A percentile compares a stretch with the other conserved stretches of the same genome.
Evolutionary conservation across 2,888 invertebrate species (phyloP).

Genomic region (Arrhopalites spinosus): DNA sequence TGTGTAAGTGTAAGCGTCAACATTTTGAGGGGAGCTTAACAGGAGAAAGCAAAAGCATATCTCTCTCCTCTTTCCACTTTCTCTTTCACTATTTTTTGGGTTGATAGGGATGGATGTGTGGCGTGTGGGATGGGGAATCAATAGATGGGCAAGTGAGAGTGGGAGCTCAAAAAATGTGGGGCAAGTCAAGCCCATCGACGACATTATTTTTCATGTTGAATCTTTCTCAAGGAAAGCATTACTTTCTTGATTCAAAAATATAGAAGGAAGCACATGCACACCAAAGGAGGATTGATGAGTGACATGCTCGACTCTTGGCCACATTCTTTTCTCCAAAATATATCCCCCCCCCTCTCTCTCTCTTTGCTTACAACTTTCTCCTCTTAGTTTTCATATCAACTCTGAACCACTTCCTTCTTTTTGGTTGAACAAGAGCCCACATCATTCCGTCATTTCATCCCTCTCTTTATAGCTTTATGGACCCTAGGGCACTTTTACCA

Average conservation of each 20-base stretch:
- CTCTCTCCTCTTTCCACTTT: no score
- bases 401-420: not conserved
- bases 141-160: conserved; percentile 38
- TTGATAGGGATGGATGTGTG: not conserved
- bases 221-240: conserved; percentile 11
- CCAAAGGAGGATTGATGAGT: not conserved
- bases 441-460: not conserved
- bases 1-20: no score
- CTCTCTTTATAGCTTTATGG: no score
- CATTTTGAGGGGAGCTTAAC: no score
- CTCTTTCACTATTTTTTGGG: not conserved
- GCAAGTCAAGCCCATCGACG: conserved; percentile 41
- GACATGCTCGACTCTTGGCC: conserved; percentile 12
- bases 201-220: conserved; percentile 43
- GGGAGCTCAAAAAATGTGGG: conserved; percentile 40
- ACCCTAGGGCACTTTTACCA: no score
- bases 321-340: conserved; percentile 6
- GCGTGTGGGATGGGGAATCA: conserved; percentile 36
- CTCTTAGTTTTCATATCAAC: not conserved
- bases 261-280: not conserved
- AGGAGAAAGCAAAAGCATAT: no score
- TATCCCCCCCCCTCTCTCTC: not conserved
- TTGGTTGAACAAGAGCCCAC: not conserved
- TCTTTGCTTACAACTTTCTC: no score
- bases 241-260: no score